Evolutionary conservation across 2,888 invertebrate genomes (phyloP), one percentile per base, ranked within the genome.

Genomic region (Eupithecia inturbata): DNA sequence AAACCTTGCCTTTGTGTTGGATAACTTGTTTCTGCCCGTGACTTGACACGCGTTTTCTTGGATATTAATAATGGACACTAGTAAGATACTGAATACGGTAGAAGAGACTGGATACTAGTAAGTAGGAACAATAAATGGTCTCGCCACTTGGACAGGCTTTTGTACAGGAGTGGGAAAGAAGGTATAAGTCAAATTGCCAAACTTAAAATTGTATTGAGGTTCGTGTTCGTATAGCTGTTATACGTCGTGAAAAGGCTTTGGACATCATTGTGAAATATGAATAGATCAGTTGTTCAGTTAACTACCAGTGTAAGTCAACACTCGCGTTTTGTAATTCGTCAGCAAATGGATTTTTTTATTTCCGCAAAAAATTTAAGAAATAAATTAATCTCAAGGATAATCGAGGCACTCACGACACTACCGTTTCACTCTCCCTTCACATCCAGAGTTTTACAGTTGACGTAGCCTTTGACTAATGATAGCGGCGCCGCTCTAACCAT

Each of bases 401-500:
- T 49, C 10, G 22, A 53, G 49, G 22, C 57, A 22, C 22, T 22
- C 57, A 57, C 22, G 26, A 53, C 22, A 53, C 53, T 53, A 53
- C 53, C 22, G 1, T n/a, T 39, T 12, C 14, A 39, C 49, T 19
- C 49, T 22, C 26, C 57, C 57, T 57, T 57, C 57, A 57, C 12
- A 57, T 12, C 57, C 57, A 57, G 57, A 57, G 26, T 57, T 57
- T 39, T 57, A 53, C 49, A 53, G 49, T 57, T 12, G 26, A 57
- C 63, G 63, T n/a, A n/a, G n/a, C 63, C 39, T 22, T 22, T 66
- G 66, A 66, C 66, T 66, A 26, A 66, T 66, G 67, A 67, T 67
- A 12, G 66, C 36, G 39, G 22, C 31, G 31, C 12, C 66, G 70
- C 63, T 22, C 26, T 70, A 68, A 66, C 71, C 74, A 60, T 74